A percentile compares a stretch with the other conserved stretches of the same genome.
Evolutionary conservation across 1,140 invertebrate genomes (phyloP).

Genomic region (Drosophila sturtevanti): DNA sequence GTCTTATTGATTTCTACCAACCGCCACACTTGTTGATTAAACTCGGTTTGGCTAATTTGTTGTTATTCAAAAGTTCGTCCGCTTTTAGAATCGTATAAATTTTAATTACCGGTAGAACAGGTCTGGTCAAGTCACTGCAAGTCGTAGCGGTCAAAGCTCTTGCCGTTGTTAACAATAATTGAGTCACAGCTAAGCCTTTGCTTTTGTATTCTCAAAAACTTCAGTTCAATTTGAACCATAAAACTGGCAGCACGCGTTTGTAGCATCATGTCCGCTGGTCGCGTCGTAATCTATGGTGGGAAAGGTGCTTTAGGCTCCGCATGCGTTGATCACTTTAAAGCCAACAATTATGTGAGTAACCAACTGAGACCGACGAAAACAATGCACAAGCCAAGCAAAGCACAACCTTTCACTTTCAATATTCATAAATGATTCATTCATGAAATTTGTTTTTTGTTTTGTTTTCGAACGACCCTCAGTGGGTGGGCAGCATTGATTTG

Average conservation of each 20-base stretch:
- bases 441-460: conserved; percentile 40
- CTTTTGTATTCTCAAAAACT: conserved; percentile 17
- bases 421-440: conserved; percentile 28
- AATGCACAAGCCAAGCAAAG: not conserved
- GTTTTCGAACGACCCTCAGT: conserved; percentile 82
- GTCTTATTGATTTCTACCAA: not conserved
- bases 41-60: conserved; percentile 7
- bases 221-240: conserved; percentile 48
- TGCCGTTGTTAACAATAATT: conserved; percentile 23
- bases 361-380: not conserved
- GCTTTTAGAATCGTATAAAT: conserved; percentile 16
- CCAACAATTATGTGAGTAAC: conserved; percentile 91
- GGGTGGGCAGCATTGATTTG: conserved; percentile 97
- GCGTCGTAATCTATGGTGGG: conserved; percentile 96
- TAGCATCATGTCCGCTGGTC: conserved; percentile 84
- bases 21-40: conserved; percentile 14
- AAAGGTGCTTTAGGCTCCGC: conserved; percentile 95
- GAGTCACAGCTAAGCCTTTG: conserved; percentile 14
- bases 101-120: conserved; percentile 46
- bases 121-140: conserved; percentile 15
- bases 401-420: conserved; percentile 51
- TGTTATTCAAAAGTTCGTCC: conserved; percentile 37
- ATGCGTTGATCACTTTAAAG: conserved; percentile 94
- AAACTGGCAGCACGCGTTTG: conserved; percentile 74
- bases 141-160: conserved; percentile 27